Conservation (phyloP, 2,797 vertebrate species). For the Pseudocheirus occidentalis region DNA sequence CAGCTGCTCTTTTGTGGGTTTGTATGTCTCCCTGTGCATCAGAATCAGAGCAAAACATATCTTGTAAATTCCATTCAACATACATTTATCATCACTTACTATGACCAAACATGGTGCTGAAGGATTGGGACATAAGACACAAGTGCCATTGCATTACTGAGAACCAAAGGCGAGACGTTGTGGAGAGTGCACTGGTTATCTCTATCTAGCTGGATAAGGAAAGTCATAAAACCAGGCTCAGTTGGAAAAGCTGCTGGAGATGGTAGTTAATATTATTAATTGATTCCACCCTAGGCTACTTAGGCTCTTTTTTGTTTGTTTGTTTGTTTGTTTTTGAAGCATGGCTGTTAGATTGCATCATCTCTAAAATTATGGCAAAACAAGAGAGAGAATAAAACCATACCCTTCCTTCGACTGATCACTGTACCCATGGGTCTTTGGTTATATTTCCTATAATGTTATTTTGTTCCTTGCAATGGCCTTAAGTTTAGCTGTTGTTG, state of each 20-base stretch:
- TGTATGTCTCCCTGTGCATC: neutral
- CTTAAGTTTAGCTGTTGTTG: neutral
- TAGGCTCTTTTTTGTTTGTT: neutral
- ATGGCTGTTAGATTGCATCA: neutral
- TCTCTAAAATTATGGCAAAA: neutral
- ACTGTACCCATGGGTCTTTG: neutral
- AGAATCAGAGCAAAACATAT: neutral
- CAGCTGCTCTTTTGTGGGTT: neutral
- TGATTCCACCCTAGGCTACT: neutral
- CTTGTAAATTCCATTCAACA: neutral
- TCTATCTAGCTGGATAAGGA: neutral
- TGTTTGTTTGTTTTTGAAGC: neutral
- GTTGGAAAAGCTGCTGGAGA: neutral
- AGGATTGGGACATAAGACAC: neutral
- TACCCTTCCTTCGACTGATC: neutral
- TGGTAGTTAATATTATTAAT: neutral
- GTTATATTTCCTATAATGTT: neutral
- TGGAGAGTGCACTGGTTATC: neutral
- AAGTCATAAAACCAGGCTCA: neutral
- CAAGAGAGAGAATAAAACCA: neutral
- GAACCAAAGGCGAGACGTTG: neutral
- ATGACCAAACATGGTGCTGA: neutral
- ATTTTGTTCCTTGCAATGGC: neutral
- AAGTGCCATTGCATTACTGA: neutral
- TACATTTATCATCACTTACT: neutral